These are phyloP conservation scores for Periplaneta americana DNA, from an alignment of 1,140 invertebrate species.

Conservation along the genomic window DNA sequence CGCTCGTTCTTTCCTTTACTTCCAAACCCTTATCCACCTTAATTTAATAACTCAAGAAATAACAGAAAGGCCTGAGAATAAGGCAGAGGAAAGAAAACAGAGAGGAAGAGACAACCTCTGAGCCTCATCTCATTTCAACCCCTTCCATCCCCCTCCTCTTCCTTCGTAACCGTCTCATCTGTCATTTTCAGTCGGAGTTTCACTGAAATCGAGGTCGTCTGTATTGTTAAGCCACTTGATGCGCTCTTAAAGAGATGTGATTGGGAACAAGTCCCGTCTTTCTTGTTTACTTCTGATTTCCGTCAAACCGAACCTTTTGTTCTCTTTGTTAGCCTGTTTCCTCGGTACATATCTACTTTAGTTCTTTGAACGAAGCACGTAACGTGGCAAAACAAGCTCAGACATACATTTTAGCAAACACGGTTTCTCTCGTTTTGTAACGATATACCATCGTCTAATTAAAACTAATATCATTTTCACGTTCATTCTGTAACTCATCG, in stretches of 20 bases:
- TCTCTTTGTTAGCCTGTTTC: neutral
- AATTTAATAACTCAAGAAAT: neutral
- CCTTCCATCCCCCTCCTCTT: neutral
- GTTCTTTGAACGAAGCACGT: neutral
- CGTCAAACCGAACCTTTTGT: neutral
- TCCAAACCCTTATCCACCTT: neutral
- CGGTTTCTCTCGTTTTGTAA: neutral
- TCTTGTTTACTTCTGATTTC: neutral
- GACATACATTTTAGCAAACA: neutral
- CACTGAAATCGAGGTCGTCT: neutral
- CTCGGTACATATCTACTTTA: neutral
- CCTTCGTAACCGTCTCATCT: neutral
- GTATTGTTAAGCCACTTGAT: neutral
- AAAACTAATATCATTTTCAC: neutral
- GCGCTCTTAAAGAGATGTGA: neutral
- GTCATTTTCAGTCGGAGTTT: neutral
- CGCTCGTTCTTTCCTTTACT: neutral
- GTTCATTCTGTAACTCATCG: too few species aligned
- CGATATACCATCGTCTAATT: neutral
- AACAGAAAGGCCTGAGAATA: neutral
- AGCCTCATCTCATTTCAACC: neutral
- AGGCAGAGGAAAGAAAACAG: neutral
- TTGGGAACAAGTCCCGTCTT: neutral
- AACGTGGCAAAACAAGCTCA: neutral
- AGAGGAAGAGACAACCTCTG: neutral